Evolutionary conservation across 1,140 invertebrate genomes (phyloP).

Genomic region (Rhyzopertha dominica): DNA sequence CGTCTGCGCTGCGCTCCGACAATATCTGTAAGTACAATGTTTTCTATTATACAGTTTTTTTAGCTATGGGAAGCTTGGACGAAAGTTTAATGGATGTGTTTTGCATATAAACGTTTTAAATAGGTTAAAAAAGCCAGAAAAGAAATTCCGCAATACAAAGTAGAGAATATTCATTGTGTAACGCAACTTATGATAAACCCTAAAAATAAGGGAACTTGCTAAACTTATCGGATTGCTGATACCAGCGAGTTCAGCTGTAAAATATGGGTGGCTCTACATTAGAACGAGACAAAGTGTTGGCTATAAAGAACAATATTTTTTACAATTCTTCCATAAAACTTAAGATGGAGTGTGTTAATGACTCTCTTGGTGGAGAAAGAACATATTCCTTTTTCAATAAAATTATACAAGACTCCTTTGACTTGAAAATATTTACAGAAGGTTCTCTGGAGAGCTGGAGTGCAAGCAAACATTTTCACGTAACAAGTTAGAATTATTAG

Average conservation of each 20-base stretch:
- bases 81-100: no score
- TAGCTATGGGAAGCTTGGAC: no score
- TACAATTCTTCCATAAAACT: slow-evolving; percentile 3
- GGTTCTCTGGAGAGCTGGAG: slow-evolving; percentile 31
- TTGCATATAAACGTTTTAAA: no score
- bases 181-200: slow-evolving; percentile 13
- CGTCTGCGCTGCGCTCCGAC: no score
- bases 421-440: slow-evolving; percentile 30
- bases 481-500: slow-evolving; percentile 27
- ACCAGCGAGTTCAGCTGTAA: slow-evolving; percentile 22
- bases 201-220: slow-evolving; percentile 29
- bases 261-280: slow-evolving; percentile 31
- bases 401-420: slow-evolving; percentile 16
- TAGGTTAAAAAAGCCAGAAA: no score
- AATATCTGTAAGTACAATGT: no score
- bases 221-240: slow-evolving; percentile 23
- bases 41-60: no score
- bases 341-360: neutral
- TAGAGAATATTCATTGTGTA: slow-evolving; percentile 6
- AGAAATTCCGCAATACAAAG: slow-evolving; percentile 19
- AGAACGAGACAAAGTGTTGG: slow-evolving; percentile 24
- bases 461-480: slow-evolving; percentile 16
- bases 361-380: slow-evolving; percentile 34
- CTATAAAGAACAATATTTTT: neutral
- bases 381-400: slow-evolving; percentile 20